Conservation (phyloP, 2,888 invertebrate species). For the Phaedon cochleariae region DNA sequence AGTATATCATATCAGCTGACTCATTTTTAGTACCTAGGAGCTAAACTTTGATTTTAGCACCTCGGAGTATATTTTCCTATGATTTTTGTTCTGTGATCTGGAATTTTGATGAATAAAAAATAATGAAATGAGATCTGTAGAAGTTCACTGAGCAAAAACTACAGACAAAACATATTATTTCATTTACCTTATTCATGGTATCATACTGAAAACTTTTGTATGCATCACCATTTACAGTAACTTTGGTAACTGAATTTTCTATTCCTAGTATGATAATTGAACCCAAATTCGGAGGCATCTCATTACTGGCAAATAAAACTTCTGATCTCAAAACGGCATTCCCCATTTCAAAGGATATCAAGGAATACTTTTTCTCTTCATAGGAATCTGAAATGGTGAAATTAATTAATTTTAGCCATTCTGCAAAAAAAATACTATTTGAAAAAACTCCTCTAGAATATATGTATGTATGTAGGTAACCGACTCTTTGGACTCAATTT, state of each 20-base stretch:
- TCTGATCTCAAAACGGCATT: conserved; percentile 49
- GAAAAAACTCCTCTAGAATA: neutral
- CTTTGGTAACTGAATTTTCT: conserved; percentile 51
- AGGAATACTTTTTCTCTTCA: conserved; percentile 68
- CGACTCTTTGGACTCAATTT: too few species aligned
- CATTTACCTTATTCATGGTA: conserved; percentile 55
- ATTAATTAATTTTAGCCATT: neutral
- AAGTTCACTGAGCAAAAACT: too few species aligned
- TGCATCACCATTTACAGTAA: conserved; percentile 54
- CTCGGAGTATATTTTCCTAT: too few species aligned
- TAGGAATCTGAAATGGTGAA: conserved; percentile 67
- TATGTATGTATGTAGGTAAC: too few species aligned
- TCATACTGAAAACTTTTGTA: conserved; percentile 55
- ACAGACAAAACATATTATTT: neutral
- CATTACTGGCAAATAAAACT: conserved; percentile 52
- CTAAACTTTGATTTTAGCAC: too few species aligned
- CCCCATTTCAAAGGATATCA: conserved; percentile 63
- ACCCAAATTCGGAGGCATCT: conserved; percentile 58
- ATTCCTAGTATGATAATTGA: conserved; percentile 56
- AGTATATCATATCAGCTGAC: too few species aligned
- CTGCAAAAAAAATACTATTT: neutral
- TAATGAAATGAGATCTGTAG: too few species aligned
- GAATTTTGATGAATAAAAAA: too few species aligned
- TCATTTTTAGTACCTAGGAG: too few species aligned
- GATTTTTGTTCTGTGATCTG: too few species aligned